Base-by-base conservation (phyloP, 2,797 vertebrate species). In the Emys orbicularis region DNA sequence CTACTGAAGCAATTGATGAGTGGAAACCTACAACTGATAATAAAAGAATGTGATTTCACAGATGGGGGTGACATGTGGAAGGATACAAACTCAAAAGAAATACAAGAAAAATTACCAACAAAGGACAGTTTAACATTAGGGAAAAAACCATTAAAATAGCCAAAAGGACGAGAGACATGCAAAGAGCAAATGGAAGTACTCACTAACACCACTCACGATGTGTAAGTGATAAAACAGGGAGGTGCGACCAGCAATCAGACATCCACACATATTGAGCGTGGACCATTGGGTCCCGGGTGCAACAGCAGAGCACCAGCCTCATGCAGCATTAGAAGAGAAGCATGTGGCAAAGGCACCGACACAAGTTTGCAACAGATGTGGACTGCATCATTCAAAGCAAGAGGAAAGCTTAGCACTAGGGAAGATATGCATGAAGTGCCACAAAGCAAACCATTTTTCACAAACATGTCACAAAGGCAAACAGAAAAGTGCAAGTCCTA, bases 361-460 rank as follows among this genome's bases (percentile, higher is more conserved):
- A 56, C 2, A 72, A 21, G 27, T 83, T 44, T 34, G 92, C 83
- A 72, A 61, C 50, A 81, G 53, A 23, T 41, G 4, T 4, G 34
- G 54, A 27, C 6, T 61, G 2, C 4, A 21, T 29, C 29, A 41
- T 11, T 15, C 31, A 86, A 52, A 83, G 92, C 34, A 37, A 19
- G 10, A 37, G 29, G 0, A 34, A 12, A 0, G 4, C 4, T 77
- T 3, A 2, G 5, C 2, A 6, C 29, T 6, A 37, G 1, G 5
- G 81, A 84, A 81, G 2, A 5, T 25, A 72, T 86, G 4, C 3
- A 77, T 41, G 1, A 3, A 85, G 56, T 12, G 1, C 84, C 82
- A 61, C 25, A 83, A 9, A 49, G 57, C 65, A n/a, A 72, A 72
- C 16, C 21, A 72, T 37, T 37, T 72, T 41, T 18, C n/a, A 19